These are phyloP conservation scores for Etheostoma cragini DNA, from an alignment of 2,113 vertebrate species.

Conservation along the genomic window DNA sequence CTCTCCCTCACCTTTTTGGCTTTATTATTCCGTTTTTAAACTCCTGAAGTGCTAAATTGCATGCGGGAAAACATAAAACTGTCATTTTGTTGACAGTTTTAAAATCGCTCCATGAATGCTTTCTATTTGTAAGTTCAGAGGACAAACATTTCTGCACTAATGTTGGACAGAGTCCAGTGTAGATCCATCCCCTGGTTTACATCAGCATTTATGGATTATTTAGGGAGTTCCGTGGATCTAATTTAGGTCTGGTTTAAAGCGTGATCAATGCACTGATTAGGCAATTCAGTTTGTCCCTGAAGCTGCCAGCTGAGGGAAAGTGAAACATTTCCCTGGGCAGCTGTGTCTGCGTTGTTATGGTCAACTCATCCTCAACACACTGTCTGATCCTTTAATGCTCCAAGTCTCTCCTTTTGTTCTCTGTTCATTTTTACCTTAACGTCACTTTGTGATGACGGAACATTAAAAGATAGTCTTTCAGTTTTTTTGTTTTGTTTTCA, in stretches of 20 bases:
- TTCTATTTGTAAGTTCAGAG: neutral
- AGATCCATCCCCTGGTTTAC: slow-evolving; percentile 3
- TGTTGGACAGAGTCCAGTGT: neutral
- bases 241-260: slow-evolving; percentile 61
- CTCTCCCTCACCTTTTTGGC: slow-evolving; percentile 10
- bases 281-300: slow-evolving; percentile 42
- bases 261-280: slow-evolving; percentile 63
- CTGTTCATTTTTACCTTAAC: neutral
- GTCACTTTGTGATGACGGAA: slow-evolving; percentile 14
- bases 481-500: slow-evolving; percentile 43
- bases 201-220: slow-evolving; percentile 43
- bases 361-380: slow-evolving; percentile 28
- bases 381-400: slow-evolving; percentile 18
- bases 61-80: neutral
- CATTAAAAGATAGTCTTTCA: slow-evolving; percentile 26
- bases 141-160: neutral
- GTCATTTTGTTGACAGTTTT: neutral
- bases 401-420: neutral
- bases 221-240: slow-evolving; percentile 44
- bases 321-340: slow-evolving; percentile 36
- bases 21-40: slow-evolving; percentile 48
- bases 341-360: slow-evolving; percentile 51
- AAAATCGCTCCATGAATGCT: neutral
- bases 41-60: slow-evolving; percentile 19
- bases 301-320: slow-evolving; percentile 34